phyloP scores from a whole-genome alignment of 2,888 invertebrate species.

The Dexiosoma caninum region DNA sequence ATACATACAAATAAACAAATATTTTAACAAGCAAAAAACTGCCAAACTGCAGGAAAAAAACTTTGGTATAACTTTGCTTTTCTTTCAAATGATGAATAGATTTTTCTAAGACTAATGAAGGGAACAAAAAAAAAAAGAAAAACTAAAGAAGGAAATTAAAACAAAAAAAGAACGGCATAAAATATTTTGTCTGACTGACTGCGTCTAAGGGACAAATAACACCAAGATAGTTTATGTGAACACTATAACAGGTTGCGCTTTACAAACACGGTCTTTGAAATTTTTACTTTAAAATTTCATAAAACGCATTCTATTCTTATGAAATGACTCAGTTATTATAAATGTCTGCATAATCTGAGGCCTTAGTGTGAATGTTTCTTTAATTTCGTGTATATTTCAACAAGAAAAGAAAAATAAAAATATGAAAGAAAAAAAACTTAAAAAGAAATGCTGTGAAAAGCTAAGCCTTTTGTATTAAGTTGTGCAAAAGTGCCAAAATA shows the following conservation, averaged over 20 bases:
- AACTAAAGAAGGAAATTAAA: not conserved
- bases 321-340: not conserved
- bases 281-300: not conserved
- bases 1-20: too few relatives aligned
- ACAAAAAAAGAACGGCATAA: not conserved
- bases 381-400: slow-evolving; percentile 1
- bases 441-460: too few relatives aligned
- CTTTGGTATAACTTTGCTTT: not conserved
- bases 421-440: not conserved
- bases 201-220: not conserved
- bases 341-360: not conserved
- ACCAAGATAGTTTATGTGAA: not conserved
- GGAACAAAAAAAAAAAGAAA: not conserved
- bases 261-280: not conserved
- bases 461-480: slow-evolving; percentile 33
- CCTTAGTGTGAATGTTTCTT: not conserved
- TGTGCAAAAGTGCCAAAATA: slow-evolving; percentile 58
- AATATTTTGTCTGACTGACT: not conserved
- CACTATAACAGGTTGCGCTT: not conserved
- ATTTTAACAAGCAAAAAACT: not conserved
- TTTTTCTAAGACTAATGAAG: slow-evolving; percentile 33
- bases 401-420: not conserved
- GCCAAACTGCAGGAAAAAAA: too few relatives aligned
- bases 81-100: slow-evolving; percentile 30
- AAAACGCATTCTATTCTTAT: not conserved